Evolutionary conservation across 2,888 invertebrate species (phyloP).

Genomic region (Drosophila robusta): DNA sequence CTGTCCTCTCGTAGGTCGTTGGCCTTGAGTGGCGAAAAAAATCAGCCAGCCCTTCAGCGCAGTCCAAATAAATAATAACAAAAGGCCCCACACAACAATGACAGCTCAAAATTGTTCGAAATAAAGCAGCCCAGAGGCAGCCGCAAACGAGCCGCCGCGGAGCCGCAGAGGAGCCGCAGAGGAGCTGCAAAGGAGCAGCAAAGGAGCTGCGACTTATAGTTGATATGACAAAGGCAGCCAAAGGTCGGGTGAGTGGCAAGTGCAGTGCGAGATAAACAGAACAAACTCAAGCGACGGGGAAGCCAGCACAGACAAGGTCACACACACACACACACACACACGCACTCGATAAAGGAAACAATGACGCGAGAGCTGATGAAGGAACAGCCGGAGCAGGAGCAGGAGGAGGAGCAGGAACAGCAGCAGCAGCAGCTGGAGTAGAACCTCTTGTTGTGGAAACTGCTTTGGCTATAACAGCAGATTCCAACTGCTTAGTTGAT

Average conservation of each 20-base stretch:
- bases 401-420: not conserved
- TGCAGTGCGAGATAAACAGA: conserved; percentile 73
- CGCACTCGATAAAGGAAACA: conserved; percentile 33
- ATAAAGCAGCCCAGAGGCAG: conserved; percentile 23
- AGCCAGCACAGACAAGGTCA: conserved; percentile 55
- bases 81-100: conserved; percentile 57
- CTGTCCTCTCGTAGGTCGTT: conserved; percentile 16
- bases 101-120: conserved; percentile 36
- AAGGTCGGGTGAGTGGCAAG: conserved; percentile 46
- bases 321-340: conserved; percentile 20
- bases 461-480: conserved; percentile 68
- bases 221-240: conserved; percentile 37
- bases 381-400: conserved; percentile 5
- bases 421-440: conserved; percentile 14
- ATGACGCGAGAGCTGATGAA: conserved; percentile 32
- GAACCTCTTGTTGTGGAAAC: conserved; percentile 48
- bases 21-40: conserved; percentile 6
- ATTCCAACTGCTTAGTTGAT: conserved; percentile 77
- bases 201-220: conserved; percentile 40
- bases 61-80: conserved; percentile 74
- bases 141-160: conserved; percentile 19
- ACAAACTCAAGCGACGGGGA: conserved; percentile 62
- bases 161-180: conserved; percentile 6
- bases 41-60: conserved; percentile 5
- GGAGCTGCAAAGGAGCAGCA: conserved; percentile 22